These are phyloP conservation scores for Acrobasis repandana DNA, from an alignment of 2,888 invertebrate species.

Conservation along the genomic window DNA sequence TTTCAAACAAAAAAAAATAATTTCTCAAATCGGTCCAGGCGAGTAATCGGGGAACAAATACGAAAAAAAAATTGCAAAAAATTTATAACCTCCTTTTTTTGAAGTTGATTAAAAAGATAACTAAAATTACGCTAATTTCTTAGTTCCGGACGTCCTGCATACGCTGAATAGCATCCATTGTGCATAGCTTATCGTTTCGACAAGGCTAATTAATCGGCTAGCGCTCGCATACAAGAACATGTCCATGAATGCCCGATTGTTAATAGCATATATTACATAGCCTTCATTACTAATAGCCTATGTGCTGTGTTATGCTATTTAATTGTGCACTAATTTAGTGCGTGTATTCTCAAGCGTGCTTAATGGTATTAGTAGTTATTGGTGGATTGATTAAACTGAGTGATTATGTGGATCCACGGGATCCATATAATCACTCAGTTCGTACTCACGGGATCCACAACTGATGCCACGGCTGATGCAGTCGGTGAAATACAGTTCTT, in stretches of 20 bases:
- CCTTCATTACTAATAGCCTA: slow-evolving; percentile 13
- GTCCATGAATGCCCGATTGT: slow-evolving; percentile 19
- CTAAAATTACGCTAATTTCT: too few relatives aligned
- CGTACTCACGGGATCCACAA: too few relatives aligned
- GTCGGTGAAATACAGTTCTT: too few relatives aligned
- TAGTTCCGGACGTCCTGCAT: background rate
- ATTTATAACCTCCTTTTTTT: too few relatives aligned
- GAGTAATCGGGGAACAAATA: too few relatives aligned
- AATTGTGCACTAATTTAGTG: slow-evolving; percentile 14
- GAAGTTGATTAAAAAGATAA: too few relatives aligned
- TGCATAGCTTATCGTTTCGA: slow-evolving; percentile 55
- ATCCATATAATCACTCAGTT: too few relatives aligned
- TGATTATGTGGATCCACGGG: background rate
- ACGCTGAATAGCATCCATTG: slow-evolving; percentile 32
- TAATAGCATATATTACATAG: slow-evolving; percentile 20
- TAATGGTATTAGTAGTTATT: slow-evolving; percentile 1
- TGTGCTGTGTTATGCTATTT: slow-evolving; percentile 18
- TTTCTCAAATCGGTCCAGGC: too few relatives aligned
- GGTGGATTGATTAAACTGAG: slow-evolving; percentile 12
- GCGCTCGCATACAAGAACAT: slow-evolving; percentile 34
- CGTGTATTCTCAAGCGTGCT: slow-evolving; percentile 3
- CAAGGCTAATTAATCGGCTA: slow-evolving; percentile 62
- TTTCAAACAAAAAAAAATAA: too few relatives aligned
- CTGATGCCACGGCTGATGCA: too few relatives aligned
- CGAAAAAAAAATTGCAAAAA: too few relatives aligned